A percentile compares a stretch with the other conserved stretches of the same genome.
phyloP scores from a whole-genome alignment of 2,797 vertebrate species.

The Knipowitschia caucasica region DNA sequence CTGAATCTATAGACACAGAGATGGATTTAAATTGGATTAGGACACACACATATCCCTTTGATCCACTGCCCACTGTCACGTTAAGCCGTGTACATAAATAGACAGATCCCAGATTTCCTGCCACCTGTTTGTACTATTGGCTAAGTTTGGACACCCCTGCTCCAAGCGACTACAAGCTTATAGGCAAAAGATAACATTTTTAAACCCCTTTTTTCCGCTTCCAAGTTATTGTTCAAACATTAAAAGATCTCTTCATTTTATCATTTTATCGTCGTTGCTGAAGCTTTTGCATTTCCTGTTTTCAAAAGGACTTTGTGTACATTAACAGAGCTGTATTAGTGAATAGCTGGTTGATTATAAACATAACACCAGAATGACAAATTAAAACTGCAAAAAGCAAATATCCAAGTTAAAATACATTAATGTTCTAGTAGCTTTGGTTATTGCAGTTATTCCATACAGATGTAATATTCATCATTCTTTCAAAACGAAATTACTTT shows the following conservation, averaged over 20 bases:
- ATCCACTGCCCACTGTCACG: too few relatives aligned
- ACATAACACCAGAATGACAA: neutral
- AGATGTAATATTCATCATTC: too few relatives aligned
- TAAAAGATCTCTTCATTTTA: slow-evolving; percentile 61
- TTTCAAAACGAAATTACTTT: too few relatives aligned
- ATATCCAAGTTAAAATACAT: neutral
- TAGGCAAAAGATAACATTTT: too few relatives aligned
- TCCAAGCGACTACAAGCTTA: neutral
- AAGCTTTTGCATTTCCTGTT: slow-evolving; percentile 64
- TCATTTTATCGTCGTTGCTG: slow-evolving; percentile 37
- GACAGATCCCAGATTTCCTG: neutral
- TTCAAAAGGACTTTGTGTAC: slow-evolving; percentile 63
- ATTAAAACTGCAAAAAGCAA: neutral
- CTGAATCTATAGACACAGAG: too few relatives aligned
- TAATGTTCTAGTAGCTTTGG: neutral
- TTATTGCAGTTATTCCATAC: too few relatives aligned
- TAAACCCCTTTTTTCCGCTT: too few relatives aligned
- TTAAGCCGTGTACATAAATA: neutral
- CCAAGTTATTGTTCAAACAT: neutral
- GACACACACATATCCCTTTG: too few relatives aligned
- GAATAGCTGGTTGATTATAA: neutral
- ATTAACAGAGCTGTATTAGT: slow-evolving; percentile 28
- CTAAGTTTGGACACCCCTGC: slow-evolving; percentile 2
- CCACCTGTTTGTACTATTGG: too few relatives aligned
- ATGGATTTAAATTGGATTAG: too few relatives aligned